A percentile compares a stretch with the other conserved stretches of the same genome.
These are phyloP conservation scores for Tragelaphus strepsiceros DNA, from an alignment of 2,113 vertebrate species.

Conservation along the genomic window DNA sequence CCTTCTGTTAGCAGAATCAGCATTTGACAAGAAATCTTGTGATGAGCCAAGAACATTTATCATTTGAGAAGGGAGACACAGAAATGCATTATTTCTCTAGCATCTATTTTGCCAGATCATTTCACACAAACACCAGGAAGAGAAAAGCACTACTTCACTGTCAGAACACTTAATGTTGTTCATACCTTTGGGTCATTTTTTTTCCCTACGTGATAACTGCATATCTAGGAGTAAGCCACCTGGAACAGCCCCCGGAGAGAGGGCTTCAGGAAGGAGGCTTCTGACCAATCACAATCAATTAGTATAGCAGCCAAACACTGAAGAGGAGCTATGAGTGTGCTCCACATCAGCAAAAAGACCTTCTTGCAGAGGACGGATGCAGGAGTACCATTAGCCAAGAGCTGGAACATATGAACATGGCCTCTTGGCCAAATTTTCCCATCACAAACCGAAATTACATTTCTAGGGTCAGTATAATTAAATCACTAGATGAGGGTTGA, in stretches of 20 bases:
- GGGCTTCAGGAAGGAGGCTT: constrained; percentile 4
- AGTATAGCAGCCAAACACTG: not conserved
- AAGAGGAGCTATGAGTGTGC: constrained; percentile 1
- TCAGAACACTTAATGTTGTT: constrained; percentile 75
- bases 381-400: not conserved
- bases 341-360: not conserved
- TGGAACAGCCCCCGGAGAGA: constrained; percentile 18
- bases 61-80: constrained; percentile 78
- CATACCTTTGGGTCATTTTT: constrained; percentile 62
- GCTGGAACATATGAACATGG: not conserved
- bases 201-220: constrained; percentile 42
- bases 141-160: constrained; percentile 81
- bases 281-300: constrained; percentile 65
- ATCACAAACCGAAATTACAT: constrained; percentile 22
- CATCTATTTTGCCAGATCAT: constrained; percentile 85
- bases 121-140: constrained; percentile 79
- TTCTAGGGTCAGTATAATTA: not conserved
- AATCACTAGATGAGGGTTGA: not conserved
- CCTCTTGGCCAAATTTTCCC: not conserved
- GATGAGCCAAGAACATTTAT: constrained; percentile 81
- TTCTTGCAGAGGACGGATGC: not conserved
- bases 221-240: constrained; percentile 63
- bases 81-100: constrained; percentile 79
- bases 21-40: constrained; percentile 74
- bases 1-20: constrained; percentile 77